Conservation (phyloP, 2,888 invertebrate species). For the Oxytorus armatus region DNA sequence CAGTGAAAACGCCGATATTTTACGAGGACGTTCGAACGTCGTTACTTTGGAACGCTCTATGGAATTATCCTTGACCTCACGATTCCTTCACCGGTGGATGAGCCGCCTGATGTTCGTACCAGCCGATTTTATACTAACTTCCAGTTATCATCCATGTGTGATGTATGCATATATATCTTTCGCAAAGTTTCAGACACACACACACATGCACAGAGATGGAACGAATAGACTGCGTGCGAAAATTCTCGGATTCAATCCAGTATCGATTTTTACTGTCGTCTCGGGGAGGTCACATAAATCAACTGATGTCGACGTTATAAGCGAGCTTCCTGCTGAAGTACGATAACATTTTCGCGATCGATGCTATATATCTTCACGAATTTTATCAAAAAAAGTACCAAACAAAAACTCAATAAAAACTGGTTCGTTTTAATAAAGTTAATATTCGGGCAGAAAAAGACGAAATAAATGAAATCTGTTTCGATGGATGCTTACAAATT, state of each 20-base stretch:
- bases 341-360: conserved; percentile 55
- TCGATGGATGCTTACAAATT: no score
- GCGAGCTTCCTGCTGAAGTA: conserved; percentile 48
- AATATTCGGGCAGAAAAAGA: no score
- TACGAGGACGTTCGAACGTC: conserved; percentile 78
- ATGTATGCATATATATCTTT: not conserved
- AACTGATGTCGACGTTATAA: conserved; percentile 48
- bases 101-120: conserved; percentile 54
- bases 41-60: conserved; percentile 77
- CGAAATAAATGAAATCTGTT: no score
- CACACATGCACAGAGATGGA: conserved; percentile 21
- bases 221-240: conserved; percentile 63
- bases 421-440: no score
- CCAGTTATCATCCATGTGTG: conserved; percentile 14
- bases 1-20: conserved; percentile 78
- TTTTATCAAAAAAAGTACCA: not conserved
- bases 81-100: conserved; percentile 63
- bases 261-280: conserved; percentile 55
- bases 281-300: conserved; percentile 54
- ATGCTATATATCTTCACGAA: conserved; percentile 1
- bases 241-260: conserved; percentile 67
- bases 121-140: conserved; percentile 57
- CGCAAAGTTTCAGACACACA: conserved; percentile 8
- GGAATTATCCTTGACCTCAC: conserved; percentile 80
- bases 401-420: no score